Conservation (phyloP, 2,113 vertebrate species). For the Anolis carolinensis region DNA sequence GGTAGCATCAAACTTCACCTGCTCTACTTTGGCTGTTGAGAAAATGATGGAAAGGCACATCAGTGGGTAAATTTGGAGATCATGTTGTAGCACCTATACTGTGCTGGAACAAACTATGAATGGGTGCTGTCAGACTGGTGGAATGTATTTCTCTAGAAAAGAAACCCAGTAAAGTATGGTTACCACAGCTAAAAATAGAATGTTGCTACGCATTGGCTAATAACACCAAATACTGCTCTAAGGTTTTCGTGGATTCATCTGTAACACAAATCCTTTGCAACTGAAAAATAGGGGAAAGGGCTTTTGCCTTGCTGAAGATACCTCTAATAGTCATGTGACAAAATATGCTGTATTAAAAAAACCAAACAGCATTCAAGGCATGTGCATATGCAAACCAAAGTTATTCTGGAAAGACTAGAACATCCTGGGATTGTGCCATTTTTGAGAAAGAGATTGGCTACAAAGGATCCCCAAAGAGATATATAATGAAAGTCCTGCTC, state of each 20-base stretch:
- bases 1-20: constrained; percentile 84
- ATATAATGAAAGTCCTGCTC: neutral
- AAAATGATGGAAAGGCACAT: neutral
- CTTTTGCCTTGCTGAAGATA: neutral
- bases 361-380: neutral
- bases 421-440: neutral
- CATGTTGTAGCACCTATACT: neutral
- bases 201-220: neutral
- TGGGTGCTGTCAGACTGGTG: neutral
- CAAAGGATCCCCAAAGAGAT: neutral
- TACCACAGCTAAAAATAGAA: neutral
- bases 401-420: neutral
- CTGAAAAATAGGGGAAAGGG: neutral
- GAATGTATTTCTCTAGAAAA: neutral
- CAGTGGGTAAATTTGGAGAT: neutral
- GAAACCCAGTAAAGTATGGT: neutral
- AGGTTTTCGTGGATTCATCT: neutral
- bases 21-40: constrained; percentile 84
- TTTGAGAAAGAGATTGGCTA: neutral
- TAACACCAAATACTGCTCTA: neutral
- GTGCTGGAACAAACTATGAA: neutral
- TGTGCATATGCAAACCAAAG: neutral
- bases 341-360: neutral
- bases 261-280: neutral
- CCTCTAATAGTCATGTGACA: neutral